Percentiles rank a stretch among this genome's conserved stretches.
phyloP scores from a whole-genome alignment of 2,797 vertebrate species.

The Varecia variegata region DNA sequence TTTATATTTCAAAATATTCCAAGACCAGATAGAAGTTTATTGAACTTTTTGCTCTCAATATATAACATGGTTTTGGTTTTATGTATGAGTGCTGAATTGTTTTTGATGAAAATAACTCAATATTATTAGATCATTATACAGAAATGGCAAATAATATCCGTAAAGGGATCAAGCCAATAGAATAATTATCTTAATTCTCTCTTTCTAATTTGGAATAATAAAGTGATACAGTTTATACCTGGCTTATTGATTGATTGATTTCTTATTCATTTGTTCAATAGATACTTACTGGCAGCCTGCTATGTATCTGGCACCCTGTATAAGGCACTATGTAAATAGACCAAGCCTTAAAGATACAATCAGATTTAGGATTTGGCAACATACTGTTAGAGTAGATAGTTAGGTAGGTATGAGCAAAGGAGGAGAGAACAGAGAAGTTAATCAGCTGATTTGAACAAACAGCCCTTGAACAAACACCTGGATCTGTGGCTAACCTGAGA shows the following conservation, averaged over 20 bases:
- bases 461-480: neutral
- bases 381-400: neutral
- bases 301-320: neutral
- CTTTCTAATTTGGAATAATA: neutral
- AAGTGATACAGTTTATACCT: neutral
- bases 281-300: neutral
- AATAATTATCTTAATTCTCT: neutral
- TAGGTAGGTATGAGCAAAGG: neutral
- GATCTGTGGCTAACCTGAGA: neutral
- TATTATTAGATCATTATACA: neutral
- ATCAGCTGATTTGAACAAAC: too few relatives aligned
- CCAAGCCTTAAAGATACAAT: neutral
- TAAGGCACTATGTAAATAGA: neutral
- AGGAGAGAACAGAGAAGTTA: neutral
- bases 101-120: neutral
- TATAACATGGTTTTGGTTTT: neutral
- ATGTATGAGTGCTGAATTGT: neutral
- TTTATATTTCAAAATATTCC: neutral
- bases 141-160: neutral
- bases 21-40: neutral
- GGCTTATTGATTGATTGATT: neutral
- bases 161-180: neutral
- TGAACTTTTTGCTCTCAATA: neutral
- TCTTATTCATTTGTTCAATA: neutral
- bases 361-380: neutral